Evolutionary conservation across 1,140 invertebrate genomes (phyloP), one percentile per base, ranked within the genome.

Genomic region (Trichonephila clavata): DNA sequence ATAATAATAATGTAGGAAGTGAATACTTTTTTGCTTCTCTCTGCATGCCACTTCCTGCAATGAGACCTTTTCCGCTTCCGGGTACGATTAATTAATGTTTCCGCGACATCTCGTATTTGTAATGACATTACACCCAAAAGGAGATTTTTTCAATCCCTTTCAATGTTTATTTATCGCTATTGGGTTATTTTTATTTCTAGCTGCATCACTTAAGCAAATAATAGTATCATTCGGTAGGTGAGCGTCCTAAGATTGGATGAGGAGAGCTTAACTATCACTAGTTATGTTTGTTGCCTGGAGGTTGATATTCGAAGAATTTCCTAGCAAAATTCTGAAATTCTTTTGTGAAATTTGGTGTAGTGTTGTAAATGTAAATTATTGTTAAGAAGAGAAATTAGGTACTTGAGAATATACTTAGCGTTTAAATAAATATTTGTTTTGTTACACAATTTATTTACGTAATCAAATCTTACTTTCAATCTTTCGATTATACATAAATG

Each of bases 11-110:
- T 43, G 27, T 87, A 93, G 39, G 50, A 87, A 57, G 32, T 21
- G 59, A 81, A 59, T 39, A 88, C 24, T 27, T 87, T 87, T 87
- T 80, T 50, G 50, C 50, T 50, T 50, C 50, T 88, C 59, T 77
- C 43, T 39, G 18, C 84, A 93, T 77, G 84, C 92, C 92, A 93
- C 92, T 93, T 93, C 92, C 92, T 84, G 65, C 80, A 92, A 65
- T 71, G 91, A 92, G 57, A 59, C 61, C 83, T n/a, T 93, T 88
- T 93, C 63, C 71, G 84, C 92, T 87, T 93, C 92, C 92, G 92
- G 92, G 84, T 93, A 81, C 84, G 27, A 93, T 93, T 93, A 93
- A 93, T 93, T 93, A 93, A 88, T 81, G 59, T 63, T 93, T 93
- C 83, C 92, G 83, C 65, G 39, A 60, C 86, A 32, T 88, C 21